Conservation (phyloP, 2,888 invertebrate species). For the Lasioglossum morio region DNA sequence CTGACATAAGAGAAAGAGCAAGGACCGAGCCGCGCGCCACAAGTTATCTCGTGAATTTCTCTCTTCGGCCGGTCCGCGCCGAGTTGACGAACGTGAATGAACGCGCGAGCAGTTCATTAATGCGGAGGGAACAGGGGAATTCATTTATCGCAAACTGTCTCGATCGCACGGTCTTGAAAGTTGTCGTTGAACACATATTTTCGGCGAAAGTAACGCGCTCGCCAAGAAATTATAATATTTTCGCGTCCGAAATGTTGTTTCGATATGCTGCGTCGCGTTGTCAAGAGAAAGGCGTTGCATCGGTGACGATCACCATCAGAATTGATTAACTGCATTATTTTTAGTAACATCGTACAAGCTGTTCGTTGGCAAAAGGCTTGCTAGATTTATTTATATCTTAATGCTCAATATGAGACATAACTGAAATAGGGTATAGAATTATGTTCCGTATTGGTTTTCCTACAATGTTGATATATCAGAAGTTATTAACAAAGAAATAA, state of each 20-base stretch:
- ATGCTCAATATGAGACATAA: too few relatives aligned
- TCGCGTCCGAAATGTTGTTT: neutral
- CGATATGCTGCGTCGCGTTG: neutral
- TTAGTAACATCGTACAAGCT: too few relatives aligned
- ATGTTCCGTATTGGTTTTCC: too few relatives aligned
- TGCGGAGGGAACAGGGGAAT: neutral
- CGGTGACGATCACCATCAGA: too few relatives aligned
- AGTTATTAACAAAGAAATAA: neutral
- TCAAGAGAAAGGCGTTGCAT: neutral
- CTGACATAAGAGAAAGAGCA: slow-evolving; percentile 49
- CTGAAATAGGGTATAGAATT: neutral
- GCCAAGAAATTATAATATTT: neutral
- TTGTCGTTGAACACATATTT: neutral
- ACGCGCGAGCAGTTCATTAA: neutral
- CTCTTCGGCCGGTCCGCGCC: slow-evolving; percentile 14
- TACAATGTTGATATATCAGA: neutral
- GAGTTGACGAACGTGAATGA: slow-evolving; percentile 20
- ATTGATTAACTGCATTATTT: too few relatives aligned
- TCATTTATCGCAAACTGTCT: neutral
- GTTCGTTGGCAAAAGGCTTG: too few relatives aligned
- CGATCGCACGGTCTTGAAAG: neutral
- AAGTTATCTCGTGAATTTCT: slow-evolving; percentile 52
- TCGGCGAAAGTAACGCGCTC: neutral
- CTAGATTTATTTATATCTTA: too few relatives aligned
- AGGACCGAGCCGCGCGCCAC: slow-evolving; percentile 31